Evolutionary conservation across 2,888 invertebrate genomes (phyloP).

Genomic region (Dynastes hyllus): DNA sequence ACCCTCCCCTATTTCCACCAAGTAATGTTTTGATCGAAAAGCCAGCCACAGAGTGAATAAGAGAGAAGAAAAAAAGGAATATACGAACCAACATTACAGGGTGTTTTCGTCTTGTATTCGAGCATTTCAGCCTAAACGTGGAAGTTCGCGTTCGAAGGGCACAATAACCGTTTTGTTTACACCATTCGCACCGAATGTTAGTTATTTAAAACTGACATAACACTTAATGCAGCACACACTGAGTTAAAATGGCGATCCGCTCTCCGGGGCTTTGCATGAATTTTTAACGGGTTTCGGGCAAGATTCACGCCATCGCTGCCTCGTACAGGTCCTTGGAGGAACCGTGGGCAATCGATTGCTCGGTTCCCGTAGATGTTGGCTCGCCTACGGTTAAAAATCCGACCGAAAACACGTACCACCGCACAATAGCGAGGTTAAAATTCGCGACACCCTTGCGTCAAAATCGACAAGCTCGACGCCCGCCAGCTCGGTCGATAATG

Average conservation of each 20-base stretch:
- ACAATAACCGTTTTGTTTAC: constrained; percentile 45
- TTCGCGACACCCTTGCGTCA: constrained; percentile 50
- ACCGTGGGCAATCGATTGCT: constrained; percentile 38
- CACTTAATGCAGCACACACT: constrained; percentile 46
- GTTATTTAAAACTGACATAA: constrained; percentile 51
- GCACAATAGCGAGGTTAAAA: constrained; percentile 51
- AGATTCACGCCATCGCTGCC: constrained; percentile 46
- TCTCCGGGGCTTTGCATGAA: constrained; percentile 38
- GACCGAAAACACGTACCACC: constrained; percentile 50
- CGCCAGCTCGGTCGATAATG: constrained; percentile 50
- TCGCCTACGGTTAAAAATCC: constrained; percentile 32
- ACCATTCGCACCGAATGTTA: constrained; percentile 41
- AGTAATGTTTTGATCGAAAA: constrained; percentile 31
- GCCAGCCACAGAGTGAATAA: background rate
- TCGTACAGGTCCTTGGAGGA: constrained; percentile 30
- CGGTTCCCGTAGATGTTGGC: constrained; percentile 25
- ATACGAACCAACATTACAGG: constrained; percentile 44
- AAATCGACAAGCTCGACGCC: constrained; percentile 48
- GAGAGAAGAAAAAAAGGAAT: constrained; percentile 11
- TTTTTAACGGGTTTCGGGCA: constrained; percentile 39
- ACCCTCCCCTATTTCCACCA: constrained; percentile 35
- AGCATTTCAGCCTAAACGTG: constrained; percentile 38
- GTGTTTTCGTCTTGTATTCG: constrained; percentile 25
- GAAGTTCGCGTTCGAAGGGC: constrained; percentile 29
- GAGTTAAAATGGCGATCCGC: constrained; percentile 52